A percentile compares a stretch with the other conserved stretches of the same genome.
Evolutionary conservation across 2,888 invertebrate species (phyloP).

Genomic region (Herminia tarsipennalis): DNA sequence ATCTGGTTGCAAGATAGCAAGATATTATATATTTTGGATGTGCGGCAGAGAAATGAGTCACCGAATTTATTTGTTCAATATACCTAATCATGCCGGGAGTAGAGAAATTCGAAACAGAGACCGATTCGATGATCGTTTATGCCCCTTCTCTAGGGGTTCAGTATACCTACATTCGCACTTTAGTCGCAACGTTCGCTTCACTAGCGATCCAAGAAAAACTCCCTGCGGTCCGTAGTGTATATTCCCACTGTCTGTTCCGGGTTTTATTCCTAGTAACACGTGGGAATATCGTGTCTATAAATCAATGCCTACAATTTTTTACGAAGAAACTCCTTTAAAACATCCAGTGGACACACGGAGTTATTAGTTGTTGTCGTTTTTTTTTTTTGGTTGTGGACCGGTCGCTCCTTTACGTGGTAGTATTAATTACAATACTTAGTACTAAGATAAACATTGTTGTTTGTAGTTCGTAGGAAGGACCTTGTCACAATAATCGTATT

Average conservation of each 20-base stretch:
- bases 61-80: too few species aligned
- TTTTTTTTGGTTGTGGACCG: slow-evolving; percentile 19
- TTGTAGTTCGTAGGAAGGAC: too few species aligned
- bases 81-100: too few species aligned
- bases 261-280: slow-evolving; percentile 80
- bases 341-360: slow-evolving; percentile 34
- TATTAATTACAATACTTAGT: slow-evolving; percentile 29
- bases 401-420: slow-evolving; percentile 15
- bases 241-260: slow-evolving; percentile 80
- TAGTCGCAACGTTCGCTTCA: slow-evolving; percentile 30
- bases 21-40: too few species aligned
- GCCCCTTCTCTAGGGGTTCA: too few species aligned
- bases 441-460: slow-evolving; percentile 7
- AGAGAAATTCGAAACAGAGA: too few species aligned
- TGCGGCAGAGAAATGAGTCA: too few species aligned
- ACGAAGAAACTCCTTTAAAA: slow-evolving; percentile 45
- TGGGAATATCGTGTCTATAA: slow-evolving; percentile 79
- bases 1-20: too few species aligned
- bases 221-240: slow-evolving; percentile 48
- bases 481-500: too few species aligned
- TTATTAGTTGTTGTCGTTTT: slow-evolving; percentile 44
- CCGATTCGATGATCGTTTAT: background rate
- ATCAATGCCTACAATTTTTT: slow-evolving; percentile 63
- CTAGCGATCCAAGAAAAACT: slow-evolving; percentile 62
- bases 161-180: too few species aligned